phyloP scores from a whole-genome alignment of 2,888 invertebrate genomes.

The Hetaerina titia region DNA sequence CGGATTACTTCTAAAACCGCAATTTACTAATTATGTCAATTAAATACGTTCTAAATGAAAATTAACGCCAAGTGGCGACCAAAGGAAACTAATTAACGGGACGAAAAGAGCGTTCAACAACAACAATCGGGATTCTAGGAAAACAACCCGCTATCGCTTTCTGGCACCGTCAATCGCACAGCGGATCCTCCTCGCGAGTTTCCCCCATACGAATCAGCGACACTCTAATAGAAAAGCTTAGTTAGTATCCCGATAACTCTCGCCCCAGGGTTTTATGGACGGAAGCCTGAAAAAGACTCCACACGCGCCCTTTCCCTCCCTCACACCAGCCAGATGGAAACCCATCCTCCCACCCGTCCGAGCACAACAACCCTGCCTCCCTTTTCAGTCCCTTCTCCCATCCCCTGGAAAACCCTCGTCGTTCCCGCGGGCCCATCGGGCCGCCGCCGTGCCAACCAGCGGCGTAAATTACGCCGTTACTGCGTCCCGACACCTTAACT shows the following conservation, averaged over 20 bases:
- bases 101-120: not conserved
- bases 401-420: constrained; percentile 24
- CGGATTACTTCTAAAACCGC: not conserved
- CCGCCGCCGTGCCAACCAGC: constrained; percentile 50
- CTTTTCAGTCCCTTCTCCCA: not conserved
- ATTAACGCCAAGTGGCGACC: not conserved
- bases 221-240: constrained; percentile 25
- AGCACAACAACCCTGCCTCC: not conserved
- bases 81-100: not conserved
- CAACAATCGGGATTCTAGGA: not conserved
- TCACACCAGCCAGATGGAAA: constrained; percentile 11
- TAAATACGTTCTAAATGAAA: not conserved
- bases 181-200: not conserved
- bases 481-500: constrained; percentile 64
- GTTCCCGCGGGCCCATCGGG: constrained; percentile 53
- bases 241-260: constrained; percentile 32
- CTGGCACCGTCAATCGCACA: not conserved
- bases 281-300: constrained; percentile 45
- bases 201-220: not conserved
- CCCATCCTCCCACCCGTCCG: not conserved
- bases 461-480: constrained; percentile 66
- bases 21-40: not conserved
- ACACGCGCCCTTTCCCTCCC: not conserved
- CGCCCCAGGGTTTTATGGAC: constrained; percentile 49
- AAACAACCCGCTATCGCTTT: not conserved